phyloP scores from a whole-genome alignment of 1,140 invertebrate genomes.

The Drosophila pandora region DNA sequence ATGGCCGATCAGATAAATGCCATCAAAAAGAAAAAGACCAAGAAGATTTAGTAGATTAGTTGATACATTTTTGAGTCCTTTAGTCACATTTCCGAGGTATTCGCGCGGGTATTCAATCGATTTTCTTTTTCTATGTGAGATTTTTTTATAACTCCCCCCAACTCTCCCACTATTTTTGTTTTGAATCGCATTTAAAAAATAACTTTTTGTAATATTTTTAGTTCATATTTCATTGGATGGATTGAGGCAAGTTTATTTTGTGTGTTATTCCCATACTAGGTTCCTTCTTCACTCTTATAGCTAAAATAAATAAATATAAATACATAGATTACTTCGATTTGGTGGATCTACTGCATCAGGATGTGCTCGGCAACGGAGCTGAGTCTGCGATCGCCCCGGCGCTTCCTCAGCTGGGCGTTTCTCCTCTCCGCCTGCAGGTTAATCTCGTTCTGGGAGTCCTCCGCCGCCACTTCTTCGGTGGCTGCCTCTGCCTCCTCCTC shows the following conservation, averaged over 20 bases:
- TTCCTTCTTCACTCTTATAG: constrained; percentile 72
- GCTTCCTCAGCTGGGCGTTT: constrained; percentile 48
- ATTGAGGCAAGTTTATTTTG: constrained; percentile 78
- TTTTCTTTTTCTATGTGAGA: constrained; percentile 32
- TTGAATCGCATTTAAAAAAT: constrained; percentile 31
- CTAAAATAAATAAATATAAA: constrained; percentile 78
- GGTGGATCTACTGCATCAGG: constrained; percentile 52
- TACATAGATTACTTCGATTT: constrained; percentile 61
- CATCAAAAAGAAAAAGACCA: constrained; percentile 83
- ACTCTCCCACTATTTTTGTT: not conserved
- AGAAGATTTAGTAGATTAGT: constrained; percentile 63
- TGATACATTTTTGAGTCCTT: constrained; percentile 1
- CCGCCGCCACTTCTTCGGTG: constrained; percentile 10
- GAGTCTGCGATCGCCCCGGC: constrained; percentile 60
- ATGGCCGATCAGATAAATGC: constrained; percentile 86
- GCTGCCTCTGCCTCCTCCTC: constrained; percentile 8
- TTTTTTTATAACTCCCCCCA: constrained; percentile 18
- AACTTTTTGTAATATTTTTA: constrained; percentile 13
- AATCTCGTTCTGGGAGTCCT: constrained; percentile 63
- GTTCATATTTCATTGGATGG: constrained; percentile 43
- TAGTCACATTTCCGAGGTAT: constrained; percentile 43
- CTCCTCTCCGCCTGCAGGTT: constrained; percentile 64
- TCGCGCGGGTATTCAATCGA: constrained; percentile 27
- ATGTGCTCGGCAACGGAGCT: constrained; percentile 67
- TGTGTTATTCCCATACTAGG: constrained; percentile 45